Conservation (phyloP, 2,797 vertebrate genomes). For the Phylloscopus collybita region DNA sequence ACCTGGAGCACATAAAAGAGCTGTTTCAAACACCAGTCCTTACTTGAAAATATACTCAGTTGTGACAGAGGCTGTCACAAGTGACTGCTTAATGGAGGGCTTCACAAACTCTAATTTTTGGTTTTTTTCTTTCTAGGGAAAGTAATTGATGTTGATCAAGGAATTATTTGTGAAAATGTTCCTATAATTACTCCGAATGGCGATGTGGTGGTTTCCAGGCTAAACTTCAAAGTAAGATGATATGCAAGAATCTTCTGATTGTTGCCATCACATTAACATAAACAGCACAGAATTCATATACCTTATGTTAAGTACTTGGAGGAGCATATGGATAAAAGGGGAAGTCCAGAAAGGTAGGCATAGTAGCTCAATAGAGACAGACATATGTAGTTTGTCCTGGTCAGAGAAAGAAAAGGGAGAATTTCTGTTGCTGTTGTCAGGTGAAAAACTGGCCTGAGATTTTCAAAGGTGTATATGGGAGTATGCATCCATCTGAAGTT, state of each 20-base stretch:
- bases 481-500: neutral
- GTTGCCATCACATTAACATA: constrained; percentile 75
- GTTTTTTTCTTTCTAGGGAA: constrained; percentile 78
- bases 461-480: neutral
- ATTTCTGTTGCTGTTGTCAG: constrained; percentile 16
- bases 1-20: neutral
- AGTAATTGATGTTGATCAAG: constrained; percentile 94
- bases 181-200: constrained; percentile 96
- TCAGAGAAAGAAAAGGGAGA: constrained; percentile 35
- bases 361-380: constrained; percentile 63
- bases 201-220: constrained; percentile 92
- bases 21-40: neutral
- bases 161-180: constrained; percentile 94
- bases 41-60: neutral
- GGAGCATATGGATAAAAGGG: constrained; percentile 75
- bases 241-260: constrained; percentile 77
- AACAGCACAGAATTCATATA: constrained; percentile 72
- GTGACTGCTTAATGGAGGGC: neutral
- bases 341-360: constrained; percentile 77
- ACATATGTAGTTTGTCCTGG: constrained; percentile 32
- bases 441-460: constrained; percentile 25
- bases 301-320: constrained; percentile 76
- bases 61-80: neutral
- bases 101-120: constrained; percentile 9
- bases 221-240: constrained; percentile 93